Base-by-base conservation (phyloP, 2,113 vertebrate species). In the Oreochromis spilurus region DNA sequence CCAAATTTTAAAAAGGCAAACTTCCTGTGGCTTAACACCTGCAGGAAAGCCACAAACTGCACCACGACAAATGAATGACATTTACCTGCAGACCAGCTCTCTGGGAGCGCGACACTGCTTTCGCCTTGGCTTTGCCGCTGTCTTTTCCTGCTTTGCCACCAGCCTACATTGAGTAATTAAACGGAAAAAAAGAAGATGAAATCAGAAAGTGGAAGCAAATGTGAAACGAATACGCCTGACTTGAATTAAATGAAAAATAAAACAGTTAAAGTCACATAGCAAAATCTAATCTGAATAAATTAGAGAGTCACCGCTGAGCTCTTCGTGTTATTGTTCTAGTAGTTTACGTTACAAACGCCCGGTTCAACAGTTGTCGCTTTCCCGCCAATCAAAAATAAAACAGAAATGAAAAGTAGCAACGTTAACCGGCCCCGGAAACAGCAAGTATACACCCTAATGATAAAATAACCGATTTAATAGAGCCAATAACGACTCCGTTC, bases 111-210 rank as follows among this genome's bases (percentile, higher is more conserved):
- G 98, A 99, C 85, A 99, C 98, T 0, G 98, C 98, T 93, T 99
- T 99, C 0, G 98, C 98, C 95, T 99, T 99, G 88, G 98, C 98
- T 96, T 99, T 99, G 88, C 98, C 98, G 16, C 98, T 99, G 96
- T 99, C 98, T 93, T 99, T 99, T 91, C 98, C 98, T 92, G 98
- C 98, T 94, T 99, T 99, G 67, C 98, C 98, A 72, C 98, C 98
- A 96, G 98, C 98, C 98, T 99, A 93, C 9, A 85, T 17, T 11
- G 13, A 24, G 3, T 24, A 2, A 79, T 17, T 14, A 43, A 75
- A 70, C 7, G 45, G 9, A 29, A 77, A 84, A 43, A 14, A 34
- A 2, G 0, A 77, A 26, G 1, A n/a, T 40, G 3, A 48, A 54
- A 29, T 84, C 31, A 81, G 3, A 62, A 6, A 52, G 19, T 4